These are phyloP conservation scores for Alces alces DNA, from an alignment of 2,113 vertebrate genomes.

Conservation along the genomic window DNA sequence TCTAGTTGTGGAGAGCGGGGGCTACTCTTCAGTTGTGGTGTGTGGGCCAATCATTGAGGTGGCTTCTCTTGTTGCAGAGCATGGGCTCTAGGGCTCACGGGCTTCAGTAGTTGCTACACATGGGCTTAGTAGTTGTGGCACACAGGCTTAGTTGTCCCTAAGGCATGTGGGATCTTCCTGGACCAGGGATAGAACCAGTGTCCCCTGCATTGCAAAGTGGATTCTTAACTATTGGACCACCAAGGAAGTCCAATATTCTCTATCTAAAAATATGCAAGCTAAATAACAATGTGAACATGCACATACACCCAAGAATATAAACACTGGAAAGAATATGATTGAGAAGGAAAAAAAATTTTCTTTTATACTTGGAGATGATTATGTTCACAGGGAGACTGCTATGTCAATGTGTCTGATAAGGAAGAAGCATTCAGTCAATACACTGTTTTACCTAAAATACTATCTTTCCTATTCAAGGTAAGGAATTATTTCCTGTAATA, in stretches of 20 bases:
- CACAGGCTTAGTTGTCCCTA: background rate
- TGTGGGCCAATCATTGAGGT: background rate
- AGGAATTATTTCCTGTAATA: background rate
- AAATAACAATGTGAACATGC: background rate
- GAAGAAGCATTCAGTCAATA: background rate
- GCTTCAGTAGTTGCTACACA: background rate
- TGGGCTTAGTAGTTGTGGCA: background rate
- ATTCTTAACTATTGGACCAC: background rate
- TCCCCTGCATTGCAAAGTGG: background rate
- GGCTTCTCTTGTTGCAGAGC: background rate
- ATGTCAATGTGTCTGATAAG: background rate
- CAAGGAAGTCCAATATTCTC: background rate
- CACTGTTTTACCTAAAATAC: background rate
- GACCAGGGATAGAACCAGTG: background rate
- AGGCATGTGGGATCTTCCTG: background rate
- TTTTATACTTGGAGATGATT: conserved; percentile 25
- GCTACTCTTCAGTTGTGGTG: background rate
- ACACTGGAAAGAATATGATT: background rate
- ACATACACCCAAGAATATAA: background rate
- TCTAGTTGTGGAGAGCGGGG: background rate
- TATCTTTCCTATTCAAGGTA: background rate
- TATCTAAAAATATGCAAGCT: background rate
- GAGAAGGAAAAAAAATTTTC: background rate
- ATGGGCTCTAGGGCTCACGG: background rate
- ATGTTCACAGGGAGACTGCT: background rate